Conservation (phyloP, 2,797 vertebrate species). For the Lacerta agilis region DNA sequence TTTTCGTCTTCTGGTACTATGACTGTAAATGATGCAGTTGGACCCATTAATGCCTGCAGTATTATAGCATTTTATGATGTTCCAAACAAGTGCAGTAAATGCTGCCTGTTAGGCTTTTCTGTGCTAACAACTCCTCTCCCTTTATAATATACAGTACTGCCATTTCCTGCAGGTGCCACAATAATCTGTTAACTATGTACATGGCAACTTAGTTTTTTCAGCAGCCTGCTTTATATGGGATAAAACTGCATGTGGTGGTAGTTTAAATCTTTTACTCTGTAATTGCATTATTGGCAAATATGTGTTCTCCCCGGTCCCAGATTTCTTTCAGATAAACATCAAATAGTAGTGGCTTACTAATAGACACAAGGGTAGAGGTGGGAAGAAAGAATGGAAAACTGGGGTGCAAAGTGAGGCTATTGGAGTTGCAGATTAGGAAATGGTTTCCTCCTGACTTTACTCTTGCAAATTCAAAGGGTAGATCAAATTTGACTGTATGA, state of each 20-base stretch:
- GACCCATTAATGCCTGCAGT: slow-evolving; percentile 62
- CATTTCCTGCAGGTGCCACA: slow-evolving; percentile 30
- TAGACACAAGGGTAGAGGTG: not conserved
- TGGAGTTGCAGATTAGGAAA: not conserved
- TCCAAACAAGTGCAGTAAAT: slow-evolving; percentile 44
- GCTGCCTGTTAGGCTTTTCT: slow-evolving; percentile 52
- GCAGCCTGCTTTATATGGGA: not conserved
- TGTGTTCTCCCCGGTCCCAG: not conserved
- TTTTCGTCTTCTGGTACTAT: slow-evolving; percentile 59
- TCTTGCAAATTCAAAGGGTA: no score
- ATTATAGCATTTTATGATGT: slow-evolving; percentile 60
- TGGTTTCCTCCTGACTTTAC: no score
- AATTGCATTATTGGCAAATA: not conserved
- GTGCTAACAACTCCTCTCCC: not conserved
- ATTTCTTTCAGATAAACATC: not conserved
- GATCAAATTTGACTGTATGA: no score
- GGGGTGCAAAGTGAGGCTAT: not conserved
- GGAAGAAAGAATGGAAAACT: not conserved
- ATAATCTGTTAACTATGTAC: slow-evolving; percentile 18
- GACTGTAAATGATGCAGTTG: slow-evolving; percentile 58
- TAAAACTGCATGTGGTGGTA: slow-evolving; percentile 29
- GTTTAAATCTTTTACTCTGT: not conserved
- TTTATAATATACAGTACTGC: slow-evolving; percentile 45
- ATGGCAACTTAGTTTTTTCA: slow-evolving; percentile 2
- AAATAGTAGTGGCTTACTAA: not conserved